Conservation (phyloP, 2,888 invertebrate species). For the Dynastes grantii region DNA sequence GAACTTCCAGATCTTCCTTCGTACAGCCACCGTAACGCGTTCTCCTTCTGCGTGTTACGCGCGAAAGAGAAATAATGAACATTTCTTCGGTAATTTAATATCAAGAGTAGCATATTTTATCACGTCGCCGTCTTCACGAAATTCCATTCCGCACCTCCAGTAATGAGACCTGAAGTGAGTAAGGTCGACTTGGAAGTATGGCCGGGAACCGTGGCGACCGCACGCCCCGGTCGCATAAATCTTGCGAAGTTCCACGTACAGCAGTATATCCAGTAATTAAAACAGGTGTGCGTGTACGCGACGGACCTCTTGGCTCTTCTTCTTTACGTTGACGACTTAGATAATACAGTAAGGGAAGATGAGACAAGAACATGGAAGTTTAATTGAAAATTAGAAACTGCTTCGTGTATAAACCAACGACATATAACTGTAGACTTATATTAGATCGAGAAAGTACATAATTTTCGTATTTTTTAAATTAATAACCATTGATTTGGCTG, state of each 20-base stretch:
- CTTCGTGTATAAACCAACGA: no score
- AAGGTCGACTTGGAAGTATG: conserved; percentile 26
- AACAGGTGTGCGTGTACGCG: conserved; percentile 34
- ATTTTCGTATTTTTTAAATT: no score
- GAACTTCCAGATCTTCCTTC: background rate
- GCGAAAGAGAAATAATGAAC: conserved; percentile 19
- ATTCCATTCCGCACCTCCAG: conserved; percentile 30
- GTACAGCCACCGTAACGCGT: background rate
- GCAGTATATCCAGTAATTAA: conserved; percentile 30
- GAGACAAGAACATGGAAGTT: no score
- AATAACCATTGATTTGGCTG: no score
- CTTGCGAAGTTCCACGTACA: conserved; percentile 21
- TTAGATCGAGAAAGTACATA: no score
- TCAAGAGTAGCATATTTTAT: conserved; percentile 35
- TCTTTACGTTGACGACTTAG: background rate
- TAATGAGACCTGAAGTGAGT: conserved; percentile 37
- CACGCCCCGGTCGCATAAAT: conserved; percentile 34
- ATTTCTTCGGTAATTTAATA: conserved; percentile 31
- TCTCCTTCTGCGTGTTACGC: background rate
- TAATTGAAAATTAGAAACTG: no score
- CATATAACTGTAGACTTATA: no score
- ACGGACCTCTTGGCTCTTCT: background rate
- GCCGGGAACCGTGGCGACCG: conserved; percentile 9
- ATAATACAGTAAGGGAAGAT: background rate
- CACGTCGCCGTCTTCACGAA: conserved; percentile 27